Percentiles rank a stretch among this genome's conserved stretches.
These are phyloP conservation scores for Camponotus floridanus DNA, from an alignment of 1,140 invertebrate genomes.

Conservation along the genomic window DNA sequence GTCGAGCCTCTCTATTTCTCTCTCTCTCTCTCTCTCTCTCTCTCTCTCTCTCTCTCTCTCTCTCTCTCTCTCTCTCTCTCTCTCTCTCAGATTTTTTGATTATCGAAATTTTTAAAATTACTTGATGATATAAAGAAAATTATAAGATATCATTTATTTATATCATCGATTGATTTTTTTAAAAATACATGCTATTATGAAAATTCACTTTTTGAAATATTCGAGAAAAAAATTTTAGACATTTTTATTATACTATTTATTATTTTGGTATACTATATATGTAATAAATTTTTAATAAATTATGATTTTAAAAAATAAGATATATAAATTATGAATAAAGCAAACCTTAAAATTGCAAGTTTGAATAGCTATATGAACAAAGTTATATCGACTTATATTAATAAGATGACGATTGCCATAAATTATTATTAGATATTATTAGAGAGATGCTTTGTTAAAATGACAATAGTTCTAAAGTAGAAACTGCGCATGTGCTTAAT, in stretches of 20 bases:
- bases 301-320: neutral
- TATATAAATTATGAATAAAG: neutral
- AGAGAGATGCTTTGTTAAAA: neutral
- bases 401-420: neutral
- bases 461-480: neutral
- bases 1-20: neutral
- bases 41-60: neutral
- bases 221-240: neutral
- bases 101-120: conserved; percentile 30
- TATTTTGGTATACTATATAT: neutral
- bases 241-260: neutral
- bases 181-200: neutral
- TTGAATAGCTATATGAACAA: neutral
- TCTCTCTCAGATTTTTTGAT: neutral
- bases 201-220: neutral
- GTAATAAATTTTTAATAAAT: neutral
- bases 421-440: neutral
- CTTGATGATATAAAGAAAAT: neutral
- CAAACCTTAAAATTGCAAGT: neutral
- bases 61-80: neutral
- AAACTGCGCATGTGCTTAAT: neutral
- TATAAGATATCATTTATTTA: conserved; percentile 24
- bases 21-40: neutral
- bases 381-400: conserved; percentile 13
- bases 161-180: neutral